Percentiles rank a stretch among this genome's conserved stretches.
These are phyloP conservation scores for Mormyrops boulengeri DNA, from an alignment of 2,797 vertebrate species.

Conservation along the genomic window DNA sequence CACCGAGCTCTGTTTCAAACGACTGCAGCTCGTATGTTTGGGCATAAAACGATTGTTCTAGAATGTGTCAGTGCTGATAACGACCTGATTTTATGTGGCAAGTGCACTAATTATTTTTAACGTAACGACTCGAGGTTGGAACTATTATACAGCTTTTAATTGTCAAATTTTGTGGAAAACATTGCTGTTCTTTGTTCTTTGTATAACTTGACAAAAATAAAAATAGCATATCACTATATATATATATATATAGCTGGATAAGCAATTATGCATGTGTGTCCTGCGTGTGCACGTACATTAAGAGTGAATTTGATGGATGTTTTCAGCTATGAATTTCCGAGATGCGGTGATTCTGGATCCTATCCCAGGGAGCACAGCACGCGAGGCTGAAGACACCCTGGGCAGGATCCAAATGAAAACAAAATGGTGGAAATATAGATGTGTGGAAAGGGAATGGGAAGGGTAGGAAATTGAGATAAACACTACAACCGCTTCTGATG, in stretches of 20 bases:
- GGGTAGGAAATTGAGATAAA: slow-evolving; percentile 3
- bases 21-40: neutral
- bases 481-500: slow-evolving; percentile 24
- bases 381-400: neutral
- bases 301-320: neutral
- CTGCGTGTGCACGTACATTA: neutral
- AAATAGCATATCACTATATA: slow-evolving; percentile 30
- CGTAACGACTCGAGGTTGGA: slow-evolving; percentile 11
- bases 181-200: slow-evolving; percentile 40
- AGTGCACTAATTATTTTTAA: slow-evolving; percentile 24
- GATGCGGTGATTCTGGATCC: neutral
- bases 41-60: neutral
- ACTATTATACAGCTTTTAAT: slow-evolving; percentile 32
- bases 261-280: neutral
- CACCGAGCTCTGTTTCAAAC: neutral
- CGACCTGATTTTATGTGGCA: slow-evolving; percentile 25
- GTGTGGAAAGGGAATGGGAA: slow-evolving; percentile 1
- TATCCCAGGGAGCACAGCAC: neutral
- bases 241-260: neutral
- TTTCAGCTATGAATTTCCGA: neutral
- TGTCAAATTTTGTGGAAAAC: slow-evolving; percentile 39
- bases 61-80: slow-evolving; percentile 20
- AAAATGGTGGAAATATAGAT: slow-evolving; percentile 33
- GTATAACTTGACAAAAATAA: slow-evolving; percentile 45
- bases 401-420: slow-evolving; percentile 17